Percentiles rank a stretch among this genome's conserved stretches.
Conservation (phyloP, 2,797 vertebrate species). For the Chelidonichthys spinosus region DNA sequence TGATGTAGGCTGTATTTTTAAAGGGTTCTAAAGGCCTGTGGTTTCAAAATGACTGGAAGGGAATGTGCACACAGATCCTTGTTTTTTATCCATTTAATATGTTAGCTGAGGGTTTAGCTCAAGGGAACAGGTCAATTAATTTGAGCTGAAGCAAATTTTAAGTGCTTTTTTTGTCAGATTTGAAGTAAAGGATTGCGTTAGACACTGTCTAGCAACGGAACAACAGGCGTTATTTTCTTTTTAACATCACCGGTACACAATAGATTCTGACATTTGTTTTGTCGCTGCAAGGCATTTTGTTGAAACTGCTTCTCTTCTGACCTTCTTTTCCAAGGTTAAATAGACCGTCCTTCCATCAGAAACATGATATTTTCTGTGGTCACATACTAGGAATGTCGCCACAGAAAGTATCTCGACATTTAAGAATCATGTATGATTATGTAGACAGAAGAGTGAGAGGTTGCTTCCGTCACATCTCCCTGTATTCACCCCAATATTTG, state of each 20-base stretch:
- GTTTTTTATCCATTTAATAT: slow-evolving; percentile 20
- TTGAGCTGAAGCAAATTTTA: slow-evolving; percentile 12
- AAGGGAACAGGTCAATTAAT: slow-evolving; percentile 12
- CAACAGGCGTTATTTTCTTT: not conserved
- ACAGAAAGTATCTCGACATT: slow-evolving; percentile 4
- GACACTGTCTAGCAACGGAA: not conserved
- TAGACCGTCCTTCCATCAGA: slow-evolving; percentile 2
- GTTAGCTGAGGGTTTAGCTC: slow-evolving; percentile 21
- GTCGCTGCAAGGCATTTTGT: slow-evolving; percentile 5
- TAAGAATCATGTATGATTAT: not conserved
- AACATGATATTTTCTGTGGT: slow-evolving; percentile 3
- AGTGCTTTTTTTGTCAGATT: slow-evolving; percentile 16
- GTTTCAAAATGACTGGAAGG: slow-evolving; percentile 45
- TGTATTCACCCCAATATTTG: slow-evolving; percentile 36
- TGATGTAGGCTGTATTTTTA: slow-evolving; percentile 65
- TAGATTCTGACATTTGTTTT: slow-evolving; percentile 12
- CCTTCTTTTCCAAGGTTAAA: slow-evolving; percentile 14
- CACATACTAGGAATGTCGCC: not conserved
- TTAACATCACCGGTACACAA: not conserved
- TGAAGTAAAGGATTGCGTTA: slow-evolving; percentile 4
- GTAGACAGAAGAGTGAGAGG: slow-evolving; percentile 37
- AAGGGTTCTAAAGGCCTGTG: slow-evolving; percentile 44
- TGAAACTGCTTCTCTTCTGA: slow-evolving; percentile 25
- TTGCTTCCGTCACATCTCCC: slow-evolving; percentile 24
- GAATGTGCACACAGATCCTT: slow-evolving; percentile 28